Percentiles rank a stretch among this genome's conserved stretches.
Evolutionary conservation across 2,113 vertebrate species (phyloP).

Genomic region (Corapipo altera): DNA sequence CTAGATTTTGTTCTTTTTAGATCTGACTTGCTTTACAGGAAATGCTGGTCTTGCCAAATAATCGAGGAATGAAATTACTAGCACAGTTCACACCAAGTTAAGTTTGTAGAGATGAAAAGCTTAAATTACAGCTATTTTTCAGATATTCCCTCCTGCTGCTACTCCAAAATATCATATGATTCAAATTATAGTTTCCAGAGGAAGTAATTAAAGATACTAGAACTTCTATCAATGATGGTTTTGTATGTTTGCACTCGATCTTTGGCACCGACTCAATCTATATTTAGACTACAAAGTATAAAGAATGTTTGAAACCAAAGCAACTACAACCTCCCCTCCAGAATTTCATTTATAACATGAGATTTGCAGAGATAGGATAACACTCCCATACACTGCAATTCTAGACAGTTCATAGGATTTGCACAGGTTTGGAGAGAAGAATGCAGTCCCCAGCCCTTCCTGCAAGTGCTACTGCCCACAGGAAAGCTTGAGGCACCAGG

Average conservation of each 20-base stretch:
- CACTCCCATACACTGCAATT: not conserved
- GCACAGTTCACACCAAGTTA: not conserved
- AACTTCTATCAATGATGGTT: not conserved
- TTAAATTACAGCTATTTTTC: not conserved
- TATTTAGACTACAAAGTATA: not conserved
- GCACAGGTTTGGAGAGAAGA: not conserved
- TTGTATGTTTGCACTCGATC: not conserved
- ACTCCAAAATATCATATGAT: not conserved
- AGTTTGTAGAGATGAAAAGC: not conserved
- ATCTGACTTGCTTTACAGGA: not conserved
- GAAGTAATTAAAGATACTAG: conserved; percentile 5
- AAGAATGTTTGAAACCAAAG: not conserved
- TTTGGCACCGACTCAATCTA: not conserved
- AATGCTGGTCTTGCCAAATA: not conserved
- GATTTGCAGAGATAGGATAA: not conserved
- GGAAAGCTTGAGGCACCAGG: not conserved
- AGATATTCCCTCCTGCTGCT: not conserved
- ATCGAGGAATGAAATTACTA: not conserved
- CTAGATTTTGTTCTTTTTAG: not conserved
- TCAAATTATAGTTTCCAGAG: conserved; percentile 23
- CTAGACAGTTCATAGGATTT: not conserved
- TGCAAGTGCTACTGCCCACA: rapidly evolving
- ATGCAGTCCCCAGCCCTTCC: not conserved
- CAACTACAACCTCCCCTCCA: not conserved
- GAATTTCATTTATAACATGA: not conserved